These are phyloP conservation scores for Cephalopterus ornatus DNA, from an alignment of 2,113 vertebrate genomes.

Conservation along the genomic window DNA sequence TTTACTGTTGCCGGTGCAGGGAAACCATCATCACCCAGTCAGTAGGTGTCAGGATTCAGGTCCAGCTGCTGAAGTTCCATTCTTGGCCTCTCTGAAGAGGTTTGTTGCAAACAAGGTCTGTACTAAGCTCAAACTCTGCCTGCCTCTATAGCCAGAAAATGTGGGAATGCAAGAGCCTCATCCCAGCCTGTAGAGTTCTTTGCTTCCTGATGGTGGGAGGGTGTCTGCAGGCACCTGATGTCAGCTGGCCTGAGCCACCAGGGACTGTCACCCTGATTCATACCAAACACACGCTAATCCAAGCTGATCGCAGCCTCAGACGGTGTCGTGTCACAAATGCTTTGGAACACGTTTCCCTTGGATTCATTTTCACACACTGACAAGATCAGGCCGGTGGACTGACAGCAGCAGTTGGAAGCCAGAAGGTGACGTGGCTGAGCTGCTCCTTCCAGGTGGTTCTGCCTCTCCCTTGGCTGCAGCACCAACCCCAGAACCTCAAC, in stretches of 20 bases:
- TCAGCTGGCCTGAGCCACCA: neutral
- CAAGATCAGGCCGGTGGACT: neutral
- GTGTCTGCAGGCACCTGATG: neutral
- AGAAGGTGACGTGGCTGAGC: neutral
- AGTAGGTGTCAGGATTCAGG: neutral
- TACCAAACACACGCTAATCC: neutral
- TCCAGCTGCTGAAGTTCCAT: neutral
- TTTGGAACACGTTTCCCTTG: neutral
- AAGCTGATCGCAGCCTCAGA: neutral
- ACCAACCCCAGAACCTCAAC: rapidly evolving
- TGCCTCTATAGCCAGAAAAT: neutral
- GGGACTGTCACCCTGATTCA: neutral
- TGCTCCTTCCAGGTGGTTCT: neutral
- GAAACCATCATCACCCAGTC: neutral
- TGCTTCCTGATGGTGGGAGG: neutral
- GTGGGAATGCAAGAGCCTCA: neutral
- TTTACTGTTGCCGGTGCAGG: neutral
- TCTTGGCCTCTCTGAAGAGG: neutral
- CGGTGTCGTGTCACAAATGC: neutral
- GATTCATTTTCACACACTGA: neutral
- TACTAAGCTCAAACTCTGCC: neutral
- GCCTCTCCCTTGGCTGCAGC: neutral
- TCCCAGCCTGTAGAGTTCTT: neutral
- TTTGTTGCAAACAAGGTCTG: neutral
- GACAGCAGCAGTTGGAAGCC: neutral